Conservation (phyloP, 2,888 invertebrate species). For the Scaptomyza parva region DNA sequence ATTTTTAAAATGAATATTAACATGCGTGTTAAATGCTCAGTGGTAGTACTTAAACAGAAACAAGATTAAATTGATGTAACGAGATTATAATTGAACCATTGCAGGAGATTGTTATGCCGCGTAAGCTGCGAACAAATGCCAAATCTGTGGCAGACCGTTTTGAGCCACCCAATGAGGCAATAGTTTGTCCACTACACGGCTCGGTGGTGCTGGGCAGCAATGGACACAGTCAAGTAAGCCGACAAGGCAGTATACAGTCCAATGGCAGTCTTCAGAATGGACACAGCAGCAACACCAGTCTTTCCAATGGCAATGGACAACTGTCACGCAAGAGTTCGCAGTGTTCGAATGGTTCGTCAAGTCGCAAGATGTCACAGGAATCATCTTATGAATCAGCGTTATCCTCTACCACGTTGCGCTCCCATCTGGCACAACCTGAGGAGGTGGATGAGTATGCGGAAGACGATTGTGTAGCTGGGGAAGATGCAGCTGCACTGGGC, state of each 20-base stretch:
- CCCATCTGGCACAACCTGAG: slow-evolving; percentile 81
- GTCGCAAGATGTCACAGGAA: slow-evolving; percentile 72
- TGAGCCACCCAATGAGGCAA: slow-evolving; percentile 81
- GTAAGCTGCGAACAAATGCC: slow-evolving; percentile 91
- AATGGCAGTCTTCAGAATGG: slow-evolving; percentile 74
- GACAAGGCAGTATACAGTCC: slow-evolving; percentile 67
- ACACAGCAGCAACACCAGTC: slow-evolving; percentile 60
- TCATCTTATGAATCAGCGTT: slow-evolving; percentile 82
- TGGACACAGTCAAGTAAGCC: slow-evolving; percentile 68
- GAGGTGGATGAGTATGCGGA: slow-evolving; percentile 78
- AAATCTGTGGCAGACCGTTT: slow-evolving; percentile 85
- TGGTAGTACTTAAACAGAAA: background rate
- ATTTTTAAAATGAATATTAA: background rate
- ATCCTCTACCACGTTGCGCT: slow-evolving; percentile 79
- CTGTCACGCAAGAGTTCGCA: slow-evolving; percentile 81
- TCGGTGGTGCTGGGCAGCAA: slow-evolving; percentile 50
- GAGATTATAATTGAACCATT: slow-evolving; percentile 30
- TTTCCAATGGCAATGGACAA: slow-evolving; percentile 70
- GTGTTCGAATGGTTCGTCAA: slow-evolving; percentile 70
- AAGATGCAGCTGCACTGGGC: slow-evolving; percentile 44
- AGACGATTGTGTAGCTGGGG: slow-evolving; percentile 35
- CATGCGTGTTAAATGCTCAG: background rate
- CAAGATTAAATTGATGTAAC: background rate
- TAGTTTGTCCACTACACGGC: slow-evolving; percentile 82
- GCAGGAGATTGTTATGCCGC: slow-evolving; percentile 92